phyloP scores from a whole-genome alignment of 2,113 vertebrate genomes.

The Coptodon rendalli region DNA sequence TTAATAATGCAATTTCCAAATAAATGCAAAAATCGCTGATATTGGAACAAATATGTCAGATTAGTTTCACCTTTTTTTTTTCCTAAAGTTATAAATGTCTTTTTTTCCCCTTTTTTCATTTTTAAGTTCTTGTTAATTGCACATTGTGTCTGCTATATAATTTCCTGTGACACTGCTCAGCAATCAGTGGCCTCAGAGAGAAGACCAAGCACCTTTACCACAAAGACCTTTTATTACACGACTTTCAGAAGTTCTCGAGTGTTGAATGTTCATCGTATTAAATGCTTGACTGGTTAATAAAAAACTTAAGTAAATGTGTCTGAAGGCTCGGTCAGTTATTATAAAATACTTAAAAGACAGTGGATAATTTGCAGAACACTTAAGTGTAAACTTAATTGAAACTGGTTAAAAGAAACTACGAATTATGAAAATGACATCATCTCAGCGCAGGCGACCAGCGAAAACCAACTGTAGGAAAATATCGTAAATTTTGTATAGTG shows the following conservation, averaged over 20 bases:
- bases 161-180: background rate
- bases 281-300: background rate
- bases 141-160: background rate
- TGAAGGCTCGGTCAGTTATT: rapidly evolving
- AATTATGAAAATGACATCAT: background rate
- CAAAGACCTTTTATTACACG: background rate
- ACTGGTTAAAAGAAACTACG: background rate
- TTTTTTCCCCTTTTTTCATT: background rate
- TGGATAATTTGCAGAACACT: background rate
- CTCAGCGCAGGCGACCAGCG: background rate
- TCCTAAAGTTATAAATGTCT: rapidly evolving
- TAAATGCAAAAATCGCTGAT: background rate
- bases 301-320: background rate
- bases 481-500: rapidly evolving
- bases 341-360: background rate
- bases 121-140: background rate
- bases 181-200: background rate
- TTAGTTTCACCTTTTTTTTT: background rate
- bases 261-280: background rate
- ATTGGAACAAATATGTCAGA: background rate
- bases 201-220: background rate
- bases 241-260: background rate
- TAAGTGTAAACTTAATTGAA: background rate
- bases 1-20: background rate
- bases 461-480: background rate